Evolutionary conservation across 2,797 vertebrate genomes (phyloP), one percentile per base, ranked within the genome.

Genomic region (Gobio occitaniae): DNA sequence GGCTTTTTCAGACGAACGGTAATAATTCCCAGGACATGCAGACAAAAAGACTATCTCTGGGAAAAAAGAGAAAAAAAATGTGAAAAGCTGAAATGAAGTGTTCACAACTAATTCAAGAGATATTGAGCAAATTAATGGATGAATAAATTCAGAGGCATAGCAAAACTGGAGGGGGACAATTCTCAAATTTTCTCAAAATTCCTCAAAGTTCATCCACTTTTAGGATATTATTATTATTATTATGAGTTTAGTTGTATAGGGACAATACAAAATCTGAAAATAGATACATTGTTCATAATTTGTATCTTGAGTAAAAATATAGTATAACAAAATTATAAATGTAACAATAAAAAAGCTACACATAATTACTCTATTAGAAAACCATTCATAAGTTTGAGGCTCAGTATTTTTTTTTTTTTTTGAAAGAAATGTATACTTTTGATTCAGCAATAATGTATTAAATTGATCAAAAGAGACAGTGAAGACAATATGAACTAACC

Each of bases 1-100:
- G 52, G 6, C 11, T 80, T 54, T 29, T 47, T 79, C 70, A 41
- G 38, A 71, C 41, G 66, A 47, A 76, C 47, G 61, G 19, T 80
- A 79, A 65, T 52, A 44, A 85, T 61, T 29, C 17, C 29, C 47
- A 65, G 54, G 25, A 71, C 16, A 78, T 29, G 6, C 41, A 65
- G 41, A 65, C 59, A 78, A 65, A 65, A 48, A 21, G 15, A 41
- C 3, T 1, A 74, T 59, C 54, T 41, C 7, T 5, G 32, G 19
- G 25, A 25, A 21, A 44, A 38, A 48, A 25, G 41, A 78, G 5
- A 78, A 63, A 63, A 10, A 47, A 6, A 54, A 50, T 47, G 29
- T 48, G 36, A 41, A 59, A 59, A 38, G 29, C 47, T 80, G 32
- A 68, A 52, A 54, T 36, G 0, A 79, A 66, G 11, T 48, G 10